Percentiles rank a stretch among this genome's conserved stretches.
phyloP scores from a whole-genome alignment of 37 sponge, comb jelly and placozoan species.

The Oopsacas minuta region DNA sequence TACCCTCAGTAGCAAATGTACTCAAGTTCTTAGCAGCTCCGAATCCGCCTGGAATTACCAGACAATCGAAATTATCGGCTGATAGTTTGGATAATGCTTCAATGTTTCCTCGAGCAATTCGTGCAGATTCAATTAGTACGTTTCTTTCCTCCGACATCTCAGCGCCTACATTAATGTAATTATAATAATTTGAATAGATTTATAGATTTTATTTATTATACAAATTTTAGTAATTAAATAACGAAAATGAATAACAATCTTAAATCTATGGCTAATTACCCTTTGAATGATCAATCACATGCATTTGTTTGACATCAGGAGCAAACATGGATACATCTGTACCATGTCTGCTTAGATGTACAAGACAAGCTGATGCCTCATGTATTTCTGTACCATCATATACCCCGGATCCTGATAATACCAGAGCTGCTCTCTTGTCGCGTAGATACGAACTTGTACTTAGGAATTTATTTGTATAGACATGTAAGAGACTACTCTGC shows the following conservation, averaged over 20 bases:
- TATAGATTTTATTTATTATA: neutral
- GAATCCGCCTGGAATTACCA: conserved; percentile 80
- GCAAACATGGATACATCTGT: conserved; percentile 60
- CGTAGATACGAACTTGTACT: conserved; percentile 7
- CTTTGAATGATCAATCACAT: conserved; percentile 57
- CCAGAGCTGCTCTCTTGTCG: conserved; percentile 23
- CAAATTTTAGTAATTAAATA: too few relatives aligned
- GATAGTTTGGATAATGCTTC: conserved; percentile 33
- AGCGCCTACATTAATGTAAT: neutral
- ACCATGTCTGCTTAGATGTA: conserved; percentile 50
- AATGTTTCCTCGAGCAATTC: conserved; percentile 75
- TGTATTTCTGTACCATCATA: conserved; percentile 82
- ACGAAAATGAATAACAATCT: too few relatives aligned
- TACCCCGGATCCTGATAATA: conserved; percentile 79
- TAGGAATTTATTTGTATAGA: neutral
- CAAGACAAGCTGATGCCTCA: conserved; percentile 68
- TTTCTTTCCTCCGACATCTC: conserved; percentile 35
- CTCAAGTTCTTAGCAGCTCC: conserved; percentile 90
- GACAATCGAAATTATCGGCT: conserved; percentile 36
- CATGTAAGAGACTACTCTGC: neutral
- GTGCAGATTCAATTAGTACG: conserved; percentile 71
- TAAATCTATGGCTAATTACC: too few relatives aligned
- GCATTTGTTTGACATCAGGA: conserved; percentile 66
- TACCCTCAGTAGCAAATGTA: conserved; percentile 57
- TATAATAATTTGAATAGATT: neutral